phyloP scores from a whole-genome alignment of 1,140 invertebrate genomes.

The Diorhabda sublineata region DNA sequence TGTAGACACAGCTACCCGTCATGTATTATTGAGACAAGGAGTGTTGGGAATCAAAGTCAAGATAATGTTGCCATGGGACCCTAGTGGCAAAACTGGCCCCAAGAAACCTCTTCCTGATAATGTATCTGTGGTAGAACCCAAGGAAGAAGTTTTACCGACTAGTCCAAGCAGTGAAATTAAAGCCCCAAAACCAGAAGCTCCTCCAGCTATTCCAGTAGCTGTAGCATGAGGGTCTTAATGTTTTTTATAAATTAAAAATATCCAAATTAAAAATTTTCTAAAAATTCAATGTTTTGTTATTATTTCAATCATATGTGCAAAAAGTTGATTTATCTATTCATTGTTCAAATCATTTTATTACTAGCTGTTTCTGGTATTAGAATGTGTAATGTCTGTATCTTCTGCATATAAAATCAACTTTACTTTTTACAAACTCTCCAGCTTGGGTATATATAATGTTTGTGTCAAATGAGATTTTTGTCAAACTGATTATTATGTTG shows the following conservation, averaged over 20 bases:
- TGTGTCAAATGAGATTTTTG: too few relatives aligned
- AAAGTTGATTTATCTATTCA: too few relatives aligned
- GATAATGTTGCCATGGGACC: slow-evolving; percentile 99
- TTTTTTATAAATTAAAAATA: slow-evolving; percentile 2
- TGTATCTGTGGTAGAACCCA: slow-evolving; percentile 91
- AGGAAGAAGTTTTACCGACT: slow-evolving; percentile 69
- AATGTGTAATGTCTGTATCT: too few relatives aligned
- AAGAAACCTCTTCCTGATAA: slow-evolving; percentile 96
- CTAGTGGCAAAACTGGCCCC: slow-evolving; percentile 94
- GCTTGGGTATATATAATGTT: too few relatives aligned
- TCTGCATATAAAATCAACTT: too few relatives aligned
- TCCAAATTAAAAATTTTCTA: background rate
- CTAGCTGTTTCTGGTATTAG: too few relatives aligned
- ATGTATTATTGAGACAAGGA: slow-evolving; percentile 95
- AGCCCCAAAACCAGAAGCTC: slow-evolving; percentile 49
- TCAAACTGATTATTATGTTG: too few relatives aligned
- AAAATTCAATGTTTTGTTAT: background rate
- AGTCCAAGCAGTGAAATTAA: slow-evolving; percentile 64
- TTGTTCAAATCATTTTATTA: too few relatives aligned
- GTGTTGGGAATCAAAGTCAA: slow-evolving; percentile 90
- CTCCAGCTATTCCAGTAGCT: slow-evolving; percentile 46
- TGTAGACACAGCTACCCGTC: slow-evolving; percentile 95
- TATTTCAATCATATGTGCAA: too few relatives aligned
- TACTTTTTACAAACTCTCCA: too few relatives aligned
- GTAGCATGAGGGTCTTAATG: slow-evolving; percentile 3